Evolutionary conservation across 2,888 invertebrate genomes (phyloP).

Genomic region (Leucophenga montana): DNA sequence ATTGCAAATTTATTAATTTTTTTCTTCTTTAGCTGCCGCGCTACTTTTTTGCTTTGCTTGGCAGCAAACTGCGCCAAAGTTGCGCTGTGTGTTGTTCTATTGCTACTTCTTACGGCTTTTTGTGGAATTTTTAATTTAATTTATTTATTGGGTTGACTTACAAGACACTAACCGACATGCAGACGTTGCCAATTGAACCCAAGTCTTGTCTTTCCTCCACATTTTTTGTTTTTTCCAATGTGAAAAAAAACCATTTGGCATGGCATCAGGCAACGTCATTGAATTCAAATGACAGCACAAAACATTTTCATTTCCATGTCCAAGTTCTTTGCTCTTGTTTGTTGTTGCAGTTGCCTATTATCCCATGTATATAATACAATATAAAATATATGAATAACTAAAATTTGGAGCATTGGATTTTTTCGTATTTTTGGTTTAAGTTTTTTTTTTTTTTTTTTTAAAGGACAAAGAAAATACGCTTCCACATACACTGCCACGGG

Average conservation of each 20-base stretch:
- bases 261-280: conserved; percentile 19
- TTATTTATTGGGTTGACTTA: conserved; percentile 46
- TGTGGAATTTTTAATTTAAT: conserved; percentile 52
- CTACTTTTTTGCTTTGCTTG: neutral
- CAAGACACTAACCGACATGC: conserved; percentile 36
- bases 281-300: conserved; percentile 16
- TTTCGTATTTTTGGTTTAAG: too few species aligned
- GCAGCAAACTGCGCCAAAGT: conserved; percentile 9
- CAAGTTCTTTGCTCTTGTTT: conserved; percentile 5
- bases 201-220: neutral
- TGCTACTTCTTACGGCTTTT: neutral
- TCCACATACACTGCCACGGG: too few species aligned
- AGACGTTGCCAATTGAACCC: conserved; percentile 1
- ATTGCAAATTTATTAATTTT: conserved; percentile 58
- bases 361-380: too few species aligned
- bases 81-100: neutral
- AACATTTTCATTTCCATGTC: conserved; percentile 13
- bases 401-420: neutral
- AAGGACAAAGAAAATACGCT: too few species aligned
- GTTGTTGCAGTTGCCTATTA: too few species aligned
- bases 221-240: neutral
- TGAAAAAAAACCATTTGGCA: conserved; percentile 15
- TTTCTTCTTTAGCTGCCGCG: neutral
- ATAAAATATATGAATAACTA: neutral
- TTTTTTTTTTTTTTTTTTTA: too few species aligned